Percentiles rank a stretch among this genome's conserved stretches.
Conservation (phyloP, 2,888 invertebrate genomes). For the Laothoe populi region DNA sequence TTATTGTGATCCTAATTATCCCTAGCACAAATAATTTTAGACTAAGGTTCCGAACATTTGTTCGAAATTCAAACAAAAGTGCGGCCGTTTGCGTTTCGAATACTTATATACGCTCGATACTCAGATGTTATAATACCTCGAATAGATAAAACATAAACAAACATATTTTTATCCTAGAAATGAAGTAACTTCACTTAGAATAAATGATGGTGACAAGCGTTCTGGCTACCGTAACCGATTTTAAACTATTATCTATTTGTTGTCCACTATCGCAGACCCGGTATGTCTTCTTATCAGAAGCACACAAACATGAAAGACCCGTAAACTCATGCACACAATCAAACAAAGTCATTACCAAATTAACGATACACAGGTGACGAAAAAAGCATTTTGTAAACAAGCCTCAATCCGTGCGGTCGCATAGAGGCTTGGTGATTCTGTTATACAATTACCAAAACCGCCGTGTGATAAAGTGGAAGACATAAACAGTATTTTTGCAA, state of each 20-base stretch:
- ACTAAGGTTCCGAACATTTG: no score
- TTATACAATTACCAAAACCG: background rate
- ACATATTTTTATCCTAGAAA: constrained; percentile 1
- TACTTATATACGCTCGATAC: no score
- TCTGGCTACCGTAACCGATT: constrained; percentile 79
- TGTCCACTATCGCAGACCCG: constrained; percentile 73
- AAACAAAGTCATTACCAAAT: constrained; percentile 80
- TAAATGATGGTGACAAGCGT: constrained; percentile 66
- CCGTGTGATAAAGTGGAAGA: constrained; percentile 30
- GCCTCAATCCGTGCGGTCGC: constrained; percentile 69
- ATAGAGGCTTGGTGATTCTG: constrained; percentile 55
- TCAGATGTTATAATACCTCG: background rate
- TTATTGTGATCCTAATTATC: no score
- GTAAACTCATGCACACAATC: constrained; percentile 70
- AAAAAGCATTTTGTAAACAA: constrained; percentile 82
- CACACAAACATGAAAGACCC: constrained; percentile 66
- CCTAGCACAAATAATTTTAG: no score
- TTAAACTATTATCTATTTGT: constrained; percentile 69
- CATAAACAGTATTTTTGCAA: constrained; percentile 28
- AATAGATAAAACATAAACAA: background rate
- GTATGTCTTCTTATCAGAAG: constrained; percentile 77
- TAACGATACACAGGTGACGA: constrained; percentile 80
- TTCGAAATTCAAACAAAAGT: no score
- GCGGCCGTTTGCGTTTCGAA: no score
- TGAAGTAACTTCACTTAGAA: constrained; percentile 32